A percentile compares a stretch with the other conserved stretches of the same genome.
These are phyloP conservation scores for Peromyscus aztecus DNA, from an alignment of 2,797 vertebrate genomes.

Conservation along the genomic window DNA sequence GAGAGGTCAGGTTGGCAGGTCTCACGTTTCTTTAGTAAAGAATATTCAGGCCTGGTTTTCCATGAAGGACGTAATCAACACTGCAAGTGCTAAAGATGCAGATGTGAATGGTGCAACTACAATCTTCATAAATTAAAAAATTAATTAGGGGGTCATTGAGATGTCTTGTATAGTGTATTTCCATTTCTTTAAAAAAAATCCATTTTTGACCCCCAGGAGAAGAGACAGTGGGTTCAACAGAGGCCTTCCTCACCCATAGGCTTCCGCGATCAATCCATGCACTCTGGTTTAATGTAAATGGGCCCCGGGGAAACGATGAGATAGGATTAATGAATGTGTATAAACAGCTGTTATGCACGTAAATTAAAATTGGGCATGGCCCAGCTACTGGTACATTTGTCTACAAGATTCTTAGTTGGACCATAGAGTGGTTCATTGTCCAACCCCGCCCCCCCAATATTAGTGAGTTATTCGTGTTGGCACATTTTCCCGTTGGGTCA, in stretches of 20 bases:
- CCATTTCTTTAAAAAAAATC: background rate
- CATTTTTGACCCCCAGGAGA: background rate
- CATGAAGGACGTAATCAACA: fast-evolving
- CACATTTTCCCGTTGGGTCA: background rate
- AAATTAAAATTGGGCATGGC: background rate
- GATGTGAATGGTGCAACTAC: background rate
- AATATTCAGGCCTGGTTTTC: background rate
- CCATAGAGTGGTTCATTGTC: background rate
- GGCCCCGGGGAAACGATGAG: background rate
- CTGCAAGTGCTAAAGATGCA: background rate
- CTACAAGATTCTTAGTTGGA: background rate
- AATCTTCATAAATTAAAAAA: background rate
- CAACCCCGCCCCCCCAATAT: fast-evolving
- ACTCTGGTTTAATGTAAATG: background rate
- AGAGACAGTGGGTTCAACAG: background rate
- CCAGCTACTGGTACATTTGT: background rate
- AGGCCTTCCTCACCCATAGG: fast-evolving
- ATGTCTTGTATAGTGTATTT: background rate
- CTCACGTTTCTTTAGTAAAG: background rate
- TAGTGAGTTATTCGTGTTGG: background rate
- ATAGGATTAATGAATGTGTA: fast-evolving
- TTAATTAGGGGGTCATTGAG: background rate
- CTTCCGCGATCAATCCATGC: fast-evolving
- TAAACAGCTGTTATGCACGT: background rate
- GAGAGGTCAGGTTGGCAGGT: fast-evolving